A percentile compares a stretch with the other conserved stretches of the same genome.
Conservation (phyloP, 2,888 invertebrate species). For the Idaea aversata region DNA sequence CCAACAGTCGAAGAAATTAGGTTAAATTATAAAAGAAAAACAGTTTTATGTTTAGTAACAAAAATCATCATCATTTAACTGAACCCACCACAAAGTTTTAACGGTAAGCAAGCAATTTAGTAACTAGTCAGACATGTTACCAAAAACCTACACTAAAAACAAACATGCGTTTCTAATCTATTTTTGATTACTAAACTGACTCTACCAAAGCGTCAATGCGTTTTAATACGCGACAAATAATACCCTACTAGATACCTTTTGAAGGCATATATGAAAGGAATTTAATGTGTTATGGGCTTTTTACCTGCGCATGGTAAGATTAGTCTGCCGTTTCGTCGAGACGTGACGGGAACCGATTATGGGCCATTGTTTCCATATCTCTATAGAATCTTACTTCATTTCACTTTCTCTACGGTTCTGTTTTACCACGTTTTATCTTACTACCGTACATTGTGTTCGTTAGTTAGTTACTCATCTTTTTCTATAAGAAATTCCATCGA, state of each 20-base stretch:
- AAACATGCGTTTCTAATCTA: conserved; percentile 19
- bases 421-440: conserved; percentile 27
- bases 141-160: not conserved
- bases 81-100: not conserved
- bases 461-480: conserved; percentile 9
- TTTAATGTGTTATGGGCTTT: conserved; percentile 29
- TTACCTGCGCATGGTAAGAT: conserved; percentile 42
- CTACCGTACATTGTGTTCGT: conserved; percentile 28
- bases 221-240: conserved; percentile 8
- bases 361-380: conserved; percentile 56
- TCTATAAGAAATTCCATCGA: not conserved
- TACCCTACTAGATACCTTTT: conserved; percentile 22
- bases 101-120: not conserved
- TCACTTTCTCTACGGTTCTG: conserved; percentile 35
- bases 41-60: too few relatives aligned
- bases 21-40: not conserved
- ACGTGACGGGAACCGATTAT: conserved; percentile 67
- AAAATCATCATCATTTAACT: too few relatives aligned
- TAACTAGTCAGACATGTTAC: not conserved
- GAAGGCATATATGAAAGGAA: conserved; percentile 28
- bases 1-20: too few relatives aligned
- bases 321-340: conserved; percentile 37
- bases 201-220: conserved; percentile 7
- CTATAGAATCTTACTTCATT: conserved; percentile 36
- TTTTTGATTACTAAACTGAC: conserved; percentile 21